Base-by-base conservation (phyloP, 2,797 vertebrate genomes). In the Hippopotamyrus pictus region DNA sequence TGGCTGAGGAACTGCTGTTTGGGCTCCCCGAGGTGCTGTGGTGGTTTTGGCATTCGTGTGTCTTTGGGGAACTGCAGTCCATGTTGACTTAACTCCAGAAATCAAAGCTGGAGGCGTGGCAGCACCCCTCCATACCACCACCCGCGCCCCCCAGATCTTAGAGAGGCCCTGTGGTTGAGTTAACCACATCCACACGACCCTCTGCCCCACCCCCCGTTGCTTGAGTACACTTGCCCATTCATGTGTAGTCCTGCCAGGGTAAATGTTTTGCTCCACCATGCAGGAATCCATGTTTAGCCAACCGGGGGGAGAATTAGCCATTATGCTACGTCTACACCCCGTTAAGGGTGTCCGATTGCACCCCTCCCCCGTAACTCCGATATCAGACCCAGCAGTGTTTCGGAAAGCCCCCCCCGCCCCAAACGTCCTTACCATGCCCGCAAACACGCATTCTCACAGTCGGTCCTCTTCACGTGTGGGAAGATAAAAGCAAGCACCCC, bases 71-170 rank as follows among this genome's bases (percentile, higher is more conserved):
- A 6, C 85, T 33, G 51, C 29, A 17, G 48, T 57, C 48, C 51
- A 41, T 86, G 48, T 86, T 86, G 85, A 86, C 51, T 86, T 57
- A 51, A 86, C 51, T 57, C 12, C 84, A 86, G 62, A 69, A 29
- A 69, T 50, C 50, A 86, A 53, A 86, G 85, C 50, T 54, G 51
- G 17, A n/a, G 17, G 53, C 1, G 29, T 41, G 3, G 22, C 25
- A 25, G 12, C 83, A 85, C 44, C 48, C 48, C 83, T 22, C 48
- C 22, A 9, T 17, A 19, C n/a, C 83, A 12, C 48, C 83, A n/a
- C 46, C 25, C 22, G 5, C 50, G 11, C 48, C 25, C 29, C 84
- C n/a, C 50, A 22, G 50, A n/a, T 41, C 85, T 51, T 17, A 29
- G 25, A 57, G 22, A 29, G 50, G 5, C 79, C 41, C 79, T 19